These are phyloP conservation scores for Apodemus speciosus DNA, from an alignment of 2,113 vertebrate species.

Conservation along the genomic window DNA sequence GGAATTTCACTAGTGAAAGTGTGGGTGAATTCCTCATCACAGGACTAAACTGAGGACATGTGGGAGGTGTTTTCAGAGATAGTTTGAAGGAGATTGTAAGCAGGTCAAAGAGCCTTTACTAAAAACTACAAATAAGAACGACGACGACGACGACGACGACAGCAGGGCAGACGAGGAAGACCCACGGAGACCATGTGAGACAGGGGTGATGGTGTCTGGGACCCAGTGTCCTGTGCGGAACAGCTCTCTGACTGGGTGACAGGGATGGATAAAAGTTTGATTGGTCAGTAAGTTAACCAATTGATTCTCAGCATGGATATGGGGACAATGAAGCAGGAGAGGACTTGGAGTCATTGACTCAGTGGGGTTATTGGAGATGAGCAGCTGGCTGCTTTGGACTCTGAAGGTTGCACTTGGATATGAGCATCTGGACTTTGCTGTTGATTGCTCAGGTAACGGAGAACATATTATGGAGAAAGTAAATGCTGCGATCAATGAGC, in stretches of 20 bases:
- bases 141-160: background rate
- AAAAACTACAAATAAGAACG: background rate
- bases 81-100: background rate
- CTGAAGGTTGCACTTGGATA: background rate
- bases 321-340: background rate
- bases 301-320: background rate
- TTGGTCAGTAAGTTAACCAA: background rate
- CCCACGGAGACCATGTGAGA: background rate
- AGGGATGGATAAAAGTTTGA: background rate
- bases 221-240: background rate
- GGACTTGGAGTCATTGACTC: background rate
- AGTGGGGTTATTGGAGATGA: background rate
- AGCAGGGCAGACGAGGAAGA: background rate
- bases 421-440: background rate
- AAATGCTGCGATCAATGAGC: background rate
- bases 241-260: background rate
- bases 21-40: background rate
- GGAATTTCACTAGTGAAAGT: background rate
- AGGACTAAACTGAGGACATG: background rate
- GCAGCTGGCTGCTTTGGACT: background rate
- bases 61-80: background rate
- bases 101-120: background rate
- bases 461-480: background rate
- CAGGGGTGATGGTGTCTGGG: background rate
- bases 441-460: background rate